Percentiles rank a stretch among this genome's conserved stretches.
phyloP scores from a whole-genome alignment of 2,113 vertebrate genomes.

The Todiramphus chloris region DNA sequence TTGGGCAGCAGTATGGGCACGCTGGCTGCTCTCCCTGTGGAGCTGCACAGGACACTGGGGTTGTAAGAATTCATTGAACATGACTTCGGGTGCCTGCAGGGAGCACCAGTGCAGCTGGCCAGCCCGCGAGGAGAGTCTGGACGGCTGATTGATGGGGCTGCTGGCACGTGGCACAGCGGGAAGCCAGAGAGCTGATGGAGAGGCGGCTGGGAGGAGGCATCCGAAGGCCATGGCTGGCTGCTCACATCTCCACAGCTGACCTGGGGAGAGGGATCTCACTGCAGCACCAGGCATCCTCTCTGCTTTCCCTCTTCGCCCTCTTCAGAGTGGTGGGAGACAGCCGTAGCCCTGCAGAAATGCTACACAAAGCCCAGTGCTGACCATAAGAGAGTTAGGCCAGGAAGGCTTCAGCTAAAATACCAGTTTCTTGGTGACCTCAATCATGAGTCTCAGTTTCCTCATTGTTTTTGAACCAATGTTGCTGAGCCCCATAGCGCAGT shows the following conservation, averaged over 20 bases:
- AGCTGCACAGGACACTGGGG: neutral
- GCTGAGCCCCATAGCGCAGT: accelerated
- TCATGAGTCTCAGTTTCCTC: neutral
- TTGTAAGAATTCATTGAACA: neutral
- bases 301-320: neutral
- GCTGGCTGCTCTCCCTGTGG: neutral
- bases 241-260: accelerated
- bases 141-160: neutral
- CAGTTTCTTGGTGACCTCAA: accelerated
- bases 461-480: neutral
- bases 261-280: neutral
- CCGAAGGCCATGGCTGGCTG: neutral
- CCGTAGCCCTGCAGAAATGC: neutral
- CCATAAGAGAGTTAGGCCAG: accelerated
- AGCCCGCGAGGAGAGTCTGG: neutral
- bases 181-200: neutral
- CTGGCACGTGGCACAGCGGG: neutral
- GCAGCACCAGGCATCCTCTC: neutral
- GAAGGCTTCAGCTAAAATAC: neutral
- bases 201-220: neutral
- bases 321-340: neutral
- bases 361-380: accelerated
- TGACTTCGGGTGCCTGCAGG: neutral
- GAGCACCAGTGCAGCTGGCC: neutral
- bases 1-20: neutral